A percentile compares a stretch with the other conserved stretches of the same genome.
phyloP scores from a whole-genome alignment of 2,888 invertebrate species.

The Metallyticus violacea region DNA sequence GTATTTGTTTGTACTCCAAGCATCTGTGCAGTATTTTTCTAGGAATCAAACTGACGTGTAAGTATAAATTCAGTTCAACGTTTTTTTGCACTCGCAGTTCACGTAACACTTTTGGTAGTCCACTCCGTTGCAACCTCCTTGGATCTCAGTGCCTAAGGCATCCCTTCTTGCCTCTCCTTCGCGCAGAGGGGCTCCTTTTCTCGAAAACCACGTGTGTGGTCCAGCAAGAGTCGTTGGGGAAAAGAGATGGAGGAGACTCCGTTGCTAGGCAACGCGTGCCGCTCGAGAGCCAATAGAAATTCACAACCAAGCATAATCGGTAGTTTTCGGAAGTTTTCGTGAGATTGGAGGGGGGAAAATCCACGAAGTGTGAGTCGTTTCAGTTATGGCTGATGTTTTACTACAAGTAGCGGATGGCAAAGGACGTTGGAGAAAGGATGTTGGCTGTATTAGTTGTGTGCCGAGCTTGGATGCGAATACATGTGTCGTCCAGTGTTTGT shows the following conservation, averaged over 20 bases:
- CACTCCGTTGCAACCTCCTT: constrained; percentile 11
- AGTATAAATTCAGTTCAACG: too few relatives aligned
- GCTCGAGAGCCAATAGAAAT: constrained; percentile 32
- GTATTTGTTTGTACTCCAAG: too few relatives aligned
- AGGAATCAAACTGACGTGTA: background rate
- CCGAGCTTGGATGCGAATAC: background rate
- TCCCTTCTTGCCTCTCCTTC: background rate
- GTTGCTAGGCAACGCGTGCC: constrained; percentile 32
- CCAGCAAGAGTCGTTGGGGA: constrained; percentile 31
- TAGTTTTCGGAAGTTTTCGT: constrained; percentile 23
- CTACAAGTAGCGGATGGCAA: background rate
- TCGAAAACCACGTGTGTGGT: constrained; percentile 32
- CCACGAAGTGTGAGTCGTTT: background rate
- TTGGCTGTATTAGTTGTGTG: background rate
- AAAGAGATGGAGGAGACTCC: constrained; percentile 6
- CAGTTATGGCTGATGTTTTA: constrained; percentile 13
- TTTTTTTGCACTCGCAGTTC: too few relatives aligned
- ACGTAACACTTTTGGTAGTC: background rate
- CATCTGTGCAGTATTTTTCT: too few relatives aligned
- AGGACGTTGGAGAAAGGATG: background rate
- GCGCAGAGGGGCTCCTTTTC: background rate
- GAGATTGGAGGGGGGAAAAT: background rate
- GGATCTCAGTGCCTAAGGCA: background rate
- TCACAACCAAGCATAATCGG: constrained; percentile 8
- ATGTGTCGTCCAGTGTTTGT: background rate